phyloP scores from a whole-genome alignment of 2,888 invertebrate genomes.

The Pristionchus fissidentatus region DNA sequence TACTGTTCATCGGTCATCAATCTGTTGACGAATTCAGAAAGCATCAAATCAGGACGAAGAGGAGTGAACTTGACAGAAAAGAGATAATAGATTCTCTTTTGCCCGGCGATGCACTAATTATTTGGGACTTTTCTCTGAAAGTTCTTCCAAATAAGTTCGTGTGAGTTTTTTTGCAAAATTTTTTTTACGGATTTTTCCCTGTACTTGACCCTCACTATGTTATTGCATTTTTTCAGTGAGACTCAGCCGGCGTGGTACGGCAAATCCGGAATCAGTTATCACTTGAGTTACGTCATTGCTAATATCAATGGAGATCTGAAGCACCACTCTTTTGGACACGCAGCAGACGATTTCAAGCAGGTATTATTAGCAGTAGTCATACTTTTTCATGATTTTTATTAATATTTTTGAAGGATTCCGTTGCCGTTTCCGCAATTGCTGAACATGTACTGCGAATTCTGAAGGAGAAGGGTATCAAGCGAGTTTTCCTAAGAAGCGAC shows the following conservation, averaged over 20 bases:
- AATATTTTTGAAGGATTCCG: background rate
- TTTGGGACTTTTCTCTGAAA: background rate
- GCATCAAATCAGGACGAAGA: background rate
- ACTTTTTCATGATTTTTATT: background rate
- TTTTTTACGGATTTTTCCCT: too few species aligned
- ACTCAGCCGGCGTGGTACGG: background rate
- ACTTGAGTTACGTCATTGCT: background rate
- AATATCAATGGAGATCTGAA: background rate
- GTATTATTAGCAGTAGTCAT: background rate
- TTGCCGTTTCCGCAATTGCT: background rate
- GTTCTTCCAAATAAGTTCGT: background rate
- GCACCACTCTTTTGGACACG: background rate
- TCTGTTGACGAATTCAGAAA: background rate
- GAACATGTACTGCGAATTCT: background rate
- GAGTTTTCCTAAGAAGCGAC: background rate
- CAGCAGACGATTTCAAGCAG: background rate
- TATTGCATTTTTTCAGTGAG: background rate
- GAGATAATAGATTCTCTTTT: background rate
- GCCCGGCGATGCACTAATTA: background rate
- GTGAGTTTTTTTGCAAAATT: too few species aligned
- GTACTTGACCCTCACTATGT: background rate
- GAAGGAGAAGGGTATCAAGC: background rate
- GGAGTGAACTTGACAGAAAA: background rate
- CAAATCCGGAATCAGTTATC: background rate
- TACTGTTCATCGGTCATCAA: background rate